Evolutionary conservation across 2,888 invertebrate species (phyloP).

Genomic region (Vannuccia rotundouncinata): DNA sequence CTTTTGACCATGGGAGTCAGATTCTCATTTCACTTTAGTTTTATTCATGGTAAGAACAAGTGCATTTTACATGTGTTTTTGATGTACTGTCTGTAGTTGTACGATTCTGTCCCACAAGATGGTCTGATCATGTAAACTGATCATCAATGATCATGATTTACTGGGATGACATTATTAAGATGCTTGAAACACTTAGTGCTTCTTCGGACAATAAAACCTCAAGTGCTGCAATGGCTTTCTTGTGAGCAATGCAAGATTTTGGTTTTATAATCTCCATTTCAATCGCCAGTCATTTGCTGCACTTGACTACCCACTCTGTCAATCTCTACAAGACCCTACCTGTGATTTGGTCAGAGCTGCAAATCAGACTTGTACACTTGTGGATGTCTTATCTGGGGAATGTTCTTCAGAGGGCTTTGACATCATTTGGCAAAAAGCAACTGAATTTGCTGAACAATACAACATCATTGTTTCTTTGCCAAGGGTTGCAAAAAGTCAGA

Average conservation of each 20-base stretch:
- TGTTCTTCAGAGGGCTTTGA: neutral
- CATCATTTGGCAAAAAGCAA: neutral
- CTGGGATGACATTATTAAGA: too few species aligned
- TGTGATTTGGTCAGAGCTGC: slow-evolving; percentile 8
- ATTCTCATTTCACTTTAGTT: slow-evolving; percentile 19
- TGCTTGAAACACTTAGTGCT: too few species aligned
- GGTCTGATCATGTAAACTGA: too few species aligned
- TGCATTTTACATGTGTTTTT: slow-evolving; percentile 21
- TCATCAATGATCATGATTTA: too few species aligned
- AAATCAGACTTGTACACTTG: neutral
- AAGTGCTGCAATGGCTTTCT: neutral
- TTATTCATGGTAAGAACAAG: slow-evolving; percentile 20
- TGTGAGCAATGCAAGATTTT: neutral
- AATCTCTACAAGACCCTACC: neutral
- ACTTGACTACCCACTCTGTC: neutral
- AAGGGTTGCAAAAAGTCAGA: neutral
- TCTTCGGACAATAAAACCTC: too few species aligned
- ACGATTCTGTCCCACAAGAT: too few species aligned
- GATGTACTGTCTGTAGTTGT: slow-evolving; percentile 23
- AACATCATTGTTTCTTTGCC: neutral
- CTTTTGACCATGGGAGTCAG: slow-evolving; percentile 19
- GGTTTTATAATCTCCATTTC: neutral
- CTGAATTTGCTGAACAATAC: neutral
- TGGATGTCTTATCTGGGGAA: neutral
- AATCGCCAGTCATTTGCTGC: neutral